phyloP scores from a whole-genome alignment of 2,113 vertebrate species.

The Anolis carolinensis region DNA sequence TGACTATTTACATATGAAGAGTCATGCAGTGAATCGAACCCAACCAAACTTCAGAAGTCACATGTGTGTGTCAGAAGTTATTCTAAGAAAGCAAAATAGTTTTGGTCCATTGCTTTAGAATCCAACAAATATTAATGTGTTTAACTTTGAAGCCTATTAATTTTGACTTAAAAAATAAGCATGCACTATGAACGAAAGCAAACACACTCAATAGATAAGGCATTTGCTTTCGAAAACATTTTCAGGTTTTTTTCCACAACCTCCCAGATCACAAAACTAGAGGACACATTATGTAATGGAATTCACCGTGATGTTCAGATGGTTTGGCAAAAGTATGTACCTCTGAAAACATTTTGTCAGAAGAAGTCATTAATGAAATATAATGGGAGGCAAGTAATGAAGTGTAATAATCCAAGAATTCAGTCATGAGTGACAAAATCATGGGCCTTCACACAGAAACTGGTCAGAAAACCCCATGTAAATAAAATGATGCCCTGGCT shows the following conservation, averaged over 20 bases:
- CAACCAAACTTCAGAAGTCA: background rate
- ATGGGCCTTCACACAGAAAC: background rate
- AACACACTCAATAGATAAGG: background rate
- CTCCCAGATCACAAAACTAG: background rate
- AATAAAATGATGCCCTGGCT: background rate
- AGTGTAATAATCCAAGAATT: background rate
- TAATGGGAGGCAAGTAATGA: background rate
- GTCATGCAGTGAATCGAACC: slow-evolving; percentile 3
- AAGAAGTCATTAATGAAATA: background rate
- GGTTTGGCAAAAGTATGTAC: background rate
- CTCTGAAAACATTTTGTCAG: background rate
- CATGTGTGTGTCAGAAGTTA: background rate
- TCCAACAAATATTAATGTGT: background rate
- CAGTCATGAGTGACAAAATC: background rate
- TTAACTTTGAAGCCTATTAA: background rate
- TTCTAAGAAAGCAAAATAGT: accelerated
- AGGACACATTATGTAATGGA: background rate
- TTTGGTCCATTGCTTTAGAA: background rate
- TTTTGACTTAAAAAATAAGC: background rate
- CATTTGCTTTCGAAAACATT: background rate
- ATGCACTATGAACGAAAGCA: background rate
- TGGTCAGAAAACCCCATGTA: background rate
- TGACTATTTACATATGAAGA: slow-evolving; percentile 25
- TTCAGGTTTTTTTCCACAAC: background rate
- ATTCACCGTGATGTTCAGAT: background rate